Percentiles rank a stretch among this genome's conserved stretches.
phyloP scores from a whole-genome alignment of 2,113 vertebrate species.

The Pterophyllum scalare region DNA sequence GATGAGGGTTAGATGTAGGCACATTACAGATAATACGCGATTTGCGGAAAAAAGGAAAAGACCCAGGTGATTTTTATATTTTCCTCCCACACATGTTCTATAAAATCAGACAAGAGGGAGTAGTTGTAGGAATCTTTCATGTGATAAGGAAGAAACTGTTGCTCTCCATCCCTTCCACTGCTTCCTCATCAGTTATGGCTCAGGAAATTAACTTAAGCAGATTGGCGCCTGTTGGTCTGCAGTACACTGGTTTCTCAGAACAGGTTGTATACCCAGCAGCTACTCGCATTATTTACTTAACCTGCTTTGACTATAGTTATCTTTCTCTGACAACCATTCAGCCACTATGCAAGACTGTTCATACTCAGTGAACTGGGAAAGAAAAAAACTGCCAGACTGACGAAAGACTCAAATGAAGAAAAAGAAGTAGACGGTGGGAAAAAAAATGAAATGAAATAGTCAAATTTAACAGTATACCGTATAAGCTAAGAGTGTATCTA shows the following conservation, averaged over 20 bases:
- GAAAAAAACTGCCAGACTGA: slow-evolving; percentile 1
- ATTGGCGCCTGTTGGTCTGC: neutral
- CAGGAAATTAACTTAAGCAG: slow-evolving; percentile 6
- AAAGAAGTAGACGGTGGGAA: neutral
- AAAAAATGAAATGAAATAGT: neutral
- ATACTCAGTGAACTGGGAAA: slow-evolving; percentile 20
- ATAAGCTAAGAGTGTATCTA: neutral
- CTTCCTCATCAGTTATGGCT: neutral
- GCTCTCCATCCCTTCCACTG: slow-evolving; percentile 5
- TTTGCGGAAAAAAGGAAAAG: slow-evolving; percentile 21
- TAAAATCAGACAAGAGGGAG: slow-evolving; percentile 30
- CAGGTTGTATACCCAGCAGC: neutral
- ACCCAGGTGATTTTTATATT: slow-evolving; percentile 11
- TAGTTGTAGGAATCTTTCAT: slow-evolving; percentile 22
- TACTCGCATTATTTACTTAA: slow-evolving; percentile 19
- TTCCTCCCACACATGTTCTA: slow-evolving; percentile 12
- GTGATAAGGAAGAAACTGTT: neutral
- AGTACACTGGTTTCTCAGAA: slow-evolving; percentile 6
- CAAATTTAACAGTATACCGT: neutral
- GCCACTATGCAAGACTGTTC: neutral
- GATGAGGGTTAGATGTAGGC: neutral
- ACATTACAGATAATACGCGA: slow-evolving; percentile 8
- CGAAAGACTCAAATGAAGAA: neutral
- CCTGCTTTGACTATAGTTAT: slow-evolving; percentile 43
- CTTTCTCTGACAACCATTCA: slow-evolving; percentile 26